These are phyloP conservation scores for Apoderus coryli DNA, from an alignment of 2,888 invertebrate species.

Conservation along the genomic window DNA sequence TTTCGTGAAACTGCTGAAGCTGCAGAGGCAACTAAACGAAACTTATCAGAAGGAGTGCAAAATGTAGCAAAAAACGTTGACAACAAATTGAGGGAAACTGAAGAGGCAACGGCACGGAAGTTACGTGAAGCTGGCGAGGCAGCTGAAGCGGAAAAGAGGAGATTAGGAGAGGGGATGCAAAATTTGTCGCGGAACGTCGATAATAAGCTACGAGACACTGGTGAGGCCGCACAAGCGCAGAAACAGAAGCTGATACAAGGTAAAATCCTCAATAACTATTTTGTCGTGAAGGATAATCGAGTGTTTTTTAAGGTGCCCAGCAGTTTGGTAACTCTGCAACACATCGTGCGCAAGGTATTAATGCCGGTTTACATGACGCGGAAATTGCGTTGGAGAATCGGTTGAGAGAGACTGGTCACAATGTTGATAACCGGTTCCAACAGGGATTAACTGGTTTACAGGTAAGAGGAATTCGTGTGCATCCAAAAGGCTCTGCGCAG, in stretches of 20 bases:
- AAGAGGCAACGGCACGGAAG: slow-evolving; percentile 13
- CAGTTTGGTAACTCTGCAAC: slow-evolving; percentile 13
- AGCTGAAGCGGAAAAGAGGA: slow-evolving; percentile 11
- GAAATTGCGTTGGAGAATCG: slow-evolving; percentile 18
- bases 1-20: slow-evolving; percentile 12
- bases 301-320: slow-evolving; percentile 12
- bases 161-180: slow-evolving; percentile 14
- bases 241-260: slow-evolving; percentile 12
- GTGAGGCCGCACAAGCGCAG: slow-evolving; percentile 9
- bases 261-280: no score
- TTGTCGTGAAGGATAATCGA: no score
- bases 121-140: slow-evolving; percentile 12
- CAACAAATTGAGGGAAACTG: slow-evolving; percentile 16
- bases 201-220: neutral
- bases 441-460: slow-evolving; percentile 10
- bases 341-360: slow-evolving; percentile 17
- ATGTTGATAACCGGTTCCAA: slow-evolving; percentile 10
- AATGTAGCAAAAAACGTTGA: slow-evolving; percentile 16
- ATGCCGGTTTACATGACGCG: slow-evolving; percentile 19
- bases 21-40: slow-evolving; percentile 9
- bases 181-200: slow-evolving; percentile 13
- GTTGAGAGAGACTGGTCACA: slow-evolving; percentile 16
- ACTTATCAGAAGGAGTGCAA: slow-evolving; percentile 9
- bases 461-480: no score
- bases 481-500: no score